Conservation (phyloP, 2,888 invertebrate species). For the Creontiades dilutus region DNA sequence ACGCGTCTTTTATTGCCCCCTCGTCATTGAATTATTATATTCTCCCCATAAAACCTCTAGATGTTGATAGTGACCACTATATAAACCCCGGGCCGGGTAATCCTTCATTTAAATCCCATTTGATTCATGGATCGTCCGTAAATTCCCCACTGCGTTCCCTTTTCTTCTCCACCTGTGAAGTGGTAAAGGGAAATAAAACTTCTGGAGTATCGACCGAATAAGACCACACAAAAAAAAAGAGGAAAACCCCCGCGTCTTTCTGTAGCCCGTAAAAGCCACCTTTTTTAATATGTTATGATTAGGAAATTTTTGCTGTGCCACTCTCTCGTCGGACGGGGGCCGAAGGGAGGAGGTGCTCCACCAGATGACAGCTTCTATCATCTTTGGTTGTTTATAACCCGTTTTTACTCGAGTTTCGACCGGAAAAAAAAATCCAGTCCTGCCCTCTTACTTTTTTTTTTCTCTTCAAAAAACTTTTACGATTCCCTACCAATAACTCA, state of each 20-base stretch:
- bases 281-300: slow-evolving; percentile 72
- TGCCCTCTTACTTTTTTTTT: background rate
- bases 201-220: slow-evolving; percentile 24
- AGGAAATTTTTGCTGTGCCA: slow-evolving; percentile 69
- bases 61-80: slow-evolving; percentile 31
- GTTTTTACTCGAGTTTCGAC: slow-evolving; percentile 66
- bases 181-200: background rate
- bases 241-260: background rate
- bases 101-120: slow-evolving; percentile 71
- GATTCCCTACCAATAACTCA: slow-evolving; percentile 71
- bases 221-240: slow-evolving; percentile 9
- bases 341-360: background rate
- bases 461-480: slow-evolving; percentile 64
- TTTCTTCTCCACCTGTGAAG: background rate
- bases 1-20: slow-evolving; percentile 66
- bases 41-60: background rate
- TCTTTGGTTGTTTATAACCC: slow-evolving; percentile 70
- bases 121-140: slow-evolving; percentile 69
- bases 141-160: background rate
- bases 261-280: slow-evolving; percentile 70
- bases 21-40: slow-evolving; percentile 53
- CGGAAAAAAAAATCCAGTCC: slow-evolving; percentile 22
- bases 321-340: background rate
- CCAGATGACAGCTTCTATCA: slow-evolving; percentile 68
- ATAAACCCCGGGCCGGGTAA: slow-evolving; percentile 40